A percentile compares a stretch with the other conserved stretches of the same genome.
phyloP scores from a whole-genome alignment of 2,888 invertebrate genomes.

The Xestia xanthographa region DNA sequence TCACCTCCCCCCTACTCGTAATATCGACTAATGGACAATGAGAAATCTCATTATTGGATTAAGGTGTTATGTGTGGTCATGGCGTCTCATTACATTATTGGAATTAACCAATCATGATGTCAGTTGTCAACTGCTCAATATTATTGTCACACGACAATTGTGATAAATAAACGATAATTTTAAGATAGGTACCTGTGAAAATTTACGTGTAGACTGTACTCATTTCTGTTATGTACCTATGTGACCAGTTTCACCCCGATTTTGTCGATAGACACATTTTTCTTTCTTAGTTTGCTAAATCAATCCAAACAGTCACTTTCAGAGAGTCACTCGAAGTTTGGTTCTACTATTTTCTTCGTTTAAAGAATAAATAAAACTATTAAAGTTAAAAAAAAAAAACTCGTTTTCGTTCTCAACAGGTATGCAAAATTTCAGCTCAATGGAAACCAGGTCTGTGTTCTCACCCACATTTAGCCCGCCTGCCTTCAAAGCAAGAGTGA shows the following conservation, averaged over 20 bases:
- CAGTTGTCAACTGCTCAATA: neutral
- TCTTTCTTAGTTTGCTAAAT: neutral
- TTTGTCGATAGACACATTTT: neutral
- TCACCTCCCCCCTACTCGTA: neutral
- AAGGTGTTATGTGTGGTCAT: neutral
- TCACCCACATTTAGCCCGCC: too few relatives aligned
- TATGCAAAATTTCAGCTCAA: too few relatives aligned
- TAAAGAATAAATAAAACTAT: too few relatives aligned
- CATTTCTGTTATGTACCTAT: neutral
- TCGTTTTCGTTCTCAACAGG: too few relatives aligned
- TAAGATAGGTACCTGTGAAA: neutral
- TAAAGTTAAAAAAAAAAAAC: too few relatives aligned
- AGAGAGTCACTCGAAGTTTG: too few relatives aligned
- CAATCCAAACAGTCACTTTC: too few relatives aligned
- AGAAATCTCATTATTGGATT: conserved; percentile 40
- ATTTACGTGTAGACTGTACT: neutral
- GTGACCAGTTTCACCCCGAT: neutral
- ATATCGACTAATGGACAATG: conserved; percentile 34
- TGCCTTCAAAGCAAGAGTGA: too few relatives aligned
- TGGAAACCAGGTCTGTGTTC: too few relatives aligned
- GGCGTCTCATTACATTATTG: neutral
- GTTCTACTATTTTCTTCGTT: too few relatives aligned
- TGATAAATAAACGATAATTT: neutral
- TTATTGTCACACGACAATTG: neutral
- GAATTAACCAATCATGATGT: neutral